Base-by-base conservation (phyloP, 2,113 vertebrate species). In the Paraplagusia blochii region DNA sequence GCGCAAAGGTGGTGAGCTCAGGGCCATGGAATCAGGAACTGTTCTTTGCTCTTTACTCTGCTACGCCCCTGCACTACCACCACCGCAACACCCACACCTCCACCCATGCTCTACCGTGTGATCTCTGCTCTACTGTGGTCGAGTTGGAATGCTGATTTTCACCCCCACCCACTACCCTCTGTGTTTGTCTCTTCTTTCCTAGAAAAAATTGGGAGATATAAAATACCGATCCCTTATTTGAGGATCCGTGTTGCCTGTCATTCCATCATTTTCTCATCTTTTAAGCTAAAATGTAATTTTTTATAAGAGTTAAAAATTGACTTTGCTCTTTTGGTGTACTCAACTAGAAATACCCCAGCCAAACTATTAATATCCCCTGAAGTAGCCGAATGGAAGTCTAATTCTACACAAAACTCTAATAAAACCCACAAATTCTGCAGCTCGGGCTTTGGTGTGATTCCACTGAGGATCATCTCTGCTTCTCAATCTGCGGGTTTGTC, bases 1-100 rank as follows among this genome's bases (percentile, higher is more conserved):
- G 60, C 76, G 11, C 60, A 72, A 80, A 84, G 75, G 79, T 83
- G 81, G 79, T 88, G 87, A 88, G 86, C 85, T 89, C 81, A 88
- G 77, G 79, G 72, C 80, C 79, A 64, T 77, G 85, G 87, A 89
- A 89, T 90, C 82, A 86, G 75, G 74, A 88, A 82, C 72, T 81
- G 68, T 68, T 79, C 72, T 75, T 63, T 78, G 76, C 74, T 82
- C 73, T 76, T 75, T 74, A 58, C 65, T 57, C 69, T 60, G 58
- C 58, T 76, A 70, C 82, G 52, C 77, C 83, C 75, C 82, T 80
- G 76, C 82, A 73, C 63, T 35, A 19, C 63, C 53, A 50, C 74
- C 71, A 69, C 75, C 61, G 49, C 66, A 77, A 73, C 81, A 72
- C 77, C 77, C 80, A 83, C 86, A 72, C 76, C 70, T 77, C 84